Percentiles rank a stretch among this genome's conserved stretches.
These are phyloP conservation scores for Trichogramma dendrolimi DNA, from an alignment of 2,888 invertebrate genomes.

Conservation along the genomic window DNA sequence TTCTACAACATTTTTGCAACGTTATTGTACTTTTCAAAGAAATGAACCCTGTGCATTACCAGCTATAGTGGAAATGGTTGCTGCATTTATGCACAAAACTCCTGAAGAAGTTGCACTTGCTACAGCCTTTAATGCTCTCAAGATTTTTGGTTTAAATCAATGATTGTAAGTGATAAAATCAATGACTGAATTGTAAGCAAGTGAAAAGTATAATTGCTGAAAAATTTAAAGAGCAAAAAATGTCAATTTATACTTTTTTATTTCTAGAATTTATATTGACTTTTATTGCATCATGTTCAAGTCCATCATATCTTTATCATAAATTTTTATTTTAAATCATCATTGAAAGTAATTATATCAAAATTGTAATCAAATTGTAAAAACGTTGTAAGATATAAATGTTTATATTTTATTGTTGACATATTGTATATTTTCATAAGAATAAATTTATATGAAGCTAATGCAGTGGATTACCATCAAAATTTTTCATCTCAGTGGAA, in stretches of 20 bases:
- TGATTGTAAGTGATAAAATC: slow-evolving; percentile 56
- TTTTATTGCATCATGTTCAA: too few relatives aligned
- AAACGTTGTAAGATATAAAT: slow-evolving; percentile 24
- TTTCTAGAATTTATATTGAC: not conserved
- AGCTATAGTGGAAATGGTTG: slow-evolving; percentile 88
- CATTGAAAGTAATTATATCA: too few relatives aligned
- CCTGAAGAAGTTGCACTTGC: slow-evolving; percentile 87
- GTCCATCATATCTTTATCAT: too few relatives aligned
- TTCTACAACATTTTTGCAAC: slow-evolving; percentile 75
- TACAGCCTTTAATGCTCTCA: slow-evolving; percentile 87
- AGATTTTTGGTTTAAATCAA: slow-evolving; percentile 81
- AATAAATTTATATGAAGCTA: slow-evolving; percentile 39
- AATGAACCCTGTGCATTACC: slow-evolving; percentile 94
- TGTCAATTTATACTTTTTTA: not conserved
- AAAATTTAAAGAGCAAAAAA: too few relatives aligned
- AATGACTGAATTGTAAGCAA: not conserved
- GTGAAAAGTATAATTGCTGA: slow-evolving; percentile 7
- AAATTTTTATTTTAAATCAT: too few relatives aligned
- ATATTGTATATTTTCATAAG: slow-evolving; percentile 41
- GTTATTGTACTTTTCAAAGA: slow-evolving; percentile 92
- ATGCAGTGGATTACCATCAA: slow-evolving; percentile 8
- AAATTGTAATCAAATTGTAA: slow-evolving; percentile 18
- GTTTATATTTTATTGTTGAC: slow-evolving; percentile 37
- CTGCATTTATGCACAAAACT: slow-evolving; percentile 81
- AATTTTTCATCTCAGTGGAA: not conserved